Base-by-base conservation (phyloP, 2,888 invertebrate species). In the Drosophila meridionalis region DNA sequence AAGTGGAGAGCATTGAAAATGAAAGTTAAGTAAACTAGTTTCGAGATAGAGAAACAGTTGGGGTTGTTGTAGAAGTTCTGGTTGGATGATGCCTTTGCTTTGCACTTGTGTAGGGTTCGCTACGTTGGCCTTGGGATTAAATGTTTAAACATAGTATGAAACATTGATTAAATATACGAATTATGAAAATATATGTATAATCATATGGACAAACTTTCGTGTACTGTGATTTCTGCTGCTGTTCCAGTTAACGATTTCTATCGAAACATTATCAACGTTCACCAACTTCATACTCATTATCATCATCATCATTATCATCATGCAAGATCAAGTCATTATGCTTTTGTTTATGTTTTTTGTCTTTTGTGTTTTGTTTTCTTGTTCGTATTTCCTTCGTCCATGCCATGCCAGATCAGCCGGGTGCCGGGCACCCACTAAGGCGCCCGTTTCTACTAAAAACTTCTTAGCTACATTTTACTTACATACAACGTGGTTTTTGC, bases 351-450 rank as follows among this genome's bases (percentile, higher is more conserved):
- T 53, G 53, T 34, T 78, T 65, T 53, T 58, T 48, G 43, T 74
- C 62, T 69, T 69, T 55, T 20, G 20, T 20, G 65, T 69, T 50
- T 53, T 53, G 69, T 72, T 76, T 66, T 57, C 36, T 70, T 65
- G 57, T 80, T 83, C 89, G 86, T 83, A 83, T 83, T 72, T 87
- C 88, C 90, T 87, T 89, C 84, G 84, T 85, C 84, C 83, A 79
- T 83, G 88, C 83, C 90, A 85, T 85, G 84, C 90, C 84, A 85
- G 84, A 85, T 85, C 84, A 85, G 84, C 84, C 86, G 90, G 90
- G 86, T 87, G 71, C 76, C 79, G 88, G 88, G 76, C 86, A 73
- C 82, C 82, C 78, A 61, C 84, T 87, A 89, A 87, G 75, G 81
- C 74, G 89, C 85, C 89, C 82, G 71, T 73, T 74, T 72, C 73